These are phyloP conservation scores for Neogobius melanostomus DNA, from an alignment of 2,113 vertebrate species.

Conservation along the genomic window DNA sequence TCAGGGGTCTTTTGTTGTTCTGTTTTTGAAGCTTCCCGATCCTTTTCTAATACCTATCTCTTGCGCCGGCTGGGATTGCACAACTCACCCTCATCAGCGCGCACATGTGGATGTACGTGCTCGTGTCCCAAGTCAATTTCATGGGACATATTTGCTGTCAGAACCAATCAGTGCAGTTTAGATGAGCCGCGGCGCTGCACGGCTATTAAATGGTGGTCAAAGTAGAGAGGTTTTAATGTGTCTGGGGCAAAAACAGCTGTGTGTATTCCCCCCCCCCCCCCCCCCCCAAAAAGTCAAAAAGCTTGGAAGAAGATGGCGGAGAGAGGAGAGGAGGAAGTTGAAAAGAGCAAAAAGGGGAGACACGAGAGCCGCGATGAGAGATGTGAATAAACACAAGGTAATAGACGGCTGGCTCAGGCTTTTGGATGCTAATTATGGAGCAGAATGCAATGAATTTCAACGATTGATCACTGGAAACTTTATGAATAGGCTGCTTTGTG, in stretches of 20 bases:
- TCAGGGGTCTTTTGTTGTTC: background rate
- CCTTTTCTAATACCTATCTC: background rate
- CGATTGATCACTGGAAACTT: slow-evolving; percentile 27
- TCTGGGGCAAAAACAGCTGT: slow-evolving; percentile 59
- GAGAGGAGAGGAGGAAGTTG: slow-evolving; percentile 27
- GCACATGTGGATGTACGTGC: slow-evolving; percentile 9
- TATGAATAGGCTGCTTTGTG: slow-evolving; percentile 5
- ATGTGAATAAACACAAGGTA: slow-evolving; percentile 51
- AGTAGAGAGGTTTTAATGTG: slow-evolving; percentile 44
- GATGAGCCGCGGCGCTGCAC: slow-evolving; percentile 42
- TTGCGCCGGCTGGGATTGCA: slow-evolving; percentile 9
- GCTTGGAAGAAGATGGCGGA: slow-evolving; percentile 31
- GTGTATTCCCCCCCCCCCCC: slow-evolving; percentile 46
- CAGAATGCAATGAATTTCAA: slow-evolving; percentile 42
- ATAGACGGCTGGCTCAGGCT: slow-evolving; percentile 21
- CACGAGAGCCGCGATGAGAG: slow-evolving; percentile 34
- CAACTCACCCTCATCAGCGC: background rate
- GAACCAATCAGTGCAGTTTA: slow-evolving; percentile 50
- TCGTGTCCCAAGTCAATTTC: slow-evolving; percentile 57
- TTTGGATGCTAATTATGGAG: slow-evolving; percentile 29
- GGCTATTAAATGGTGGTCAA: slow-evolving; percentile 64
- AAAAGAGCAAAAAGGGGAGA: slow-evolving; percentile 34
- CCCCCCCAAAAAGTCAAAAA: slow-evolving; percentile 18
- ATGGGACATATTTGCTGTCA: slow-evolving; percentile 73
- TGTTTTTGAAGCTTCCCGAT: background rate